These are phyloP conservation scores for Cantharis flavilabris DNA, from an alignment of 2,888 invertebrate species.

Conservation along the genomic window DNA sequence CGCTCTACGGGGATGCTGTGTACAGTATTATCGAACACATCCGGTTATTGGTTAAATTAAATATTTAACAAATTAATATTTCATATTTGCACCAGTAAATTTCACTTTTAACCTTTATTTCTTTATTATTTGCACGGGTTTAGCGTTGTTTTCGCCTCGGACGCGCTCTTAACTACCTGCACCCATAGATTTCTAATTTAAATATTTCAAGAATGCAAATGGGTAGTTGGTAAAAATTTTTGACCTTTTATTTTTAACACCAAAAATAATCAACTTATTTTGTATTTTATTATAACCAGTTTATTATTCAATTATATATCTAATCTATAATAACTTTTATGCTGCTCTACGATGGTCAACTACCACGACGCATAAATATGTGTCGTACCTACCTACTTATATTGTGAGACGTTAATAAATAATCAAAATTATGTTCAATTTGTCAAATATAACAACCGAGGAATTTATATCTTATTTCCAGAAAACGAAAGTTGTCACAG, in stretches of 20 bases:
- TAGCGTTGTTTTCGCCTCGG: not conserved
- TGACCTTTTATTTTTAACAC: not conserved
- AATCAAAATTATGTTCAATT: slow-evolving; percentile 23
- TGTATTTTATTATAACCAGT: not conserved
- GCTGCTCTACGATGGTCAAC: not conserved
- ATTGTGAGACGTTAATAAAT: slow-evolving; percentile 16
- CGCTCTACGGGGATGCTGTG: slow-evolving; percentile 25
- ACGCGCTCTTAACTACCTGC: not conserved
- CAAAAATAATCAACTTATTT: not conserved
- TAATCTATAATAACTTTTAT: not conserved
- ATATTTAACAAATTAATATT: not conserved
- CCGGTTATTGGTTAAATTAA: slow-evolving; percentile 1
- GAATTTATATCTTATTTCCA: slow-evolving; percentile 29
- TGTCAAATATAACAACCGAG: slow-evolving; percentile 23
- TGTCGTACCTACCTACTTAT: not conserved
- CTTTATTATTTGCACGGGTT: not conserved
- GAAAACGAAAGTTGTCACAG: slow-evolving; percentile 29
- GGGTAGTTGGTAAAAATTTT: not conserved
- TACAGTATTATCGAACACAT: slow-evolving; percentile 8
- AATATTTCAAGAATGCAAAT: not conserved
- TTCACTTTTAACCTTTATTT: not conserved
- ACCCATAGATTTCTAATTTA: not conserved
- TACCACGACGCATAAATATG: not conserved
- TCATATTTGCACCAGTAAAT: not conserved
- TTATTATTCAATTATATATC: not conserved